phyloP scores from a whole-genome alignment of 1,140 invertebrate genomes.

The Lasioglossum baleicum region DNA sequence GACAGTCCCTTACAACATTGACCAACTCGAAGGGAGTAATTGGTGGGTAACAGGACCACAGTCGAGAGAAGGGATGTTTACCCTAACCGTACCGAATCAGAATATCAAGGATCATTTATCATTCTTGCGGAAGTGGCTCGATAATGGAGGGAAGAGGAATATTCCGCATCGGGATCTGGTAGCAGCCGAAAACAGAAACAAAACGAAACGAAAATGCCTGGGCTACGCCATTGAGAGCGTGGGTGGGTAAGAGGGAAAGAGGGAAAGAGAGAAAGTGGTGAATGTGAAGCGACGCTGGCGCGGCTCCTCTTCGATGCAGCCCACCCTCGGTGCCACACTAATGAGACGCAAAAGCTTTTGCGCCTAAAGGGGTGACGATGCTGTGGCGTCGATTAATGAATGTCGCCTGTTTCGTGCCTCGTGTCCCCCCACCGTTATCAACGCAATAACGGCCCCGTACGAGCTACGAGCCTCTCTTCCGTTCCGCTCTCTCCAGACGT shows the following conservation, averaged over 20 bases:
- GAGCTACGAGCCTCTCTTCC: not conserved
- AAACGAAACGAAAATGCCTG: slow-evolving; percentile 11
- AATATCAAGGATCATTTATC: too few species aligned
- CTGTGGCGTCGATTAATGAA: slow-evolving; percentile 61
- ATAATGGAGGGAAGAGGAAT: too few species aligned
- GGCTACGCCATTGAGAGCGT: slow-evolving; percentile 24
- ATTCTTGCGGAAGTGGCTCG: too few species aligned
- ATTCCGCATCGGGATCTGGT: too few species aligned
- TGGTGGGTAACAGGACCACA: too few species aligned
- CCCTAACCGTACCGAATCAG: too few species aligned
- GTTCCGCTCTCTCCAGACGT: not conserved
- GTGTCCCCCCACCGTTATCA: slow-evolving; percentile 37
- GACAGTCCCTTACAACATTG: too few species aligned
- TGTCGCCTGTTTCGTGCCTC: slow-evolving; percentile 36
- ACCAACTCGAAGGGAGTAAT: too few species aligned
- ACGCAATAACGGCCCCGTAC: slow-evolving; percentile 34
- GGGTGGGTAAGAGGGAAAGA: not conserved
- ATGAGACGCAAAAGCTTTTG: slow-evolving; percentile 61
- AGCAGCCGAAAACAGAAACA: not conserved
- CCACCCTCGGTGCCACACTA: slow-evolving; percentile 56
- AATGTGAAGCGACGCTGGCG: too few species aligned
- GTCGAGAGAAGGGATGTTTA: too few species aligned
- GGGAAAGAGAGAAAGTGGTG: not conserved
- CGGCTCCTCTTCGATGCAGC: slow-evolving; percentile 44
- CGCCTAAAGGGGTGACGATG: slow-evolving; percentile 57